Base-by-base conservation (phyloP, 1,140 invertebrate genomes). In the Alviniconcha marisindica region DNA sequence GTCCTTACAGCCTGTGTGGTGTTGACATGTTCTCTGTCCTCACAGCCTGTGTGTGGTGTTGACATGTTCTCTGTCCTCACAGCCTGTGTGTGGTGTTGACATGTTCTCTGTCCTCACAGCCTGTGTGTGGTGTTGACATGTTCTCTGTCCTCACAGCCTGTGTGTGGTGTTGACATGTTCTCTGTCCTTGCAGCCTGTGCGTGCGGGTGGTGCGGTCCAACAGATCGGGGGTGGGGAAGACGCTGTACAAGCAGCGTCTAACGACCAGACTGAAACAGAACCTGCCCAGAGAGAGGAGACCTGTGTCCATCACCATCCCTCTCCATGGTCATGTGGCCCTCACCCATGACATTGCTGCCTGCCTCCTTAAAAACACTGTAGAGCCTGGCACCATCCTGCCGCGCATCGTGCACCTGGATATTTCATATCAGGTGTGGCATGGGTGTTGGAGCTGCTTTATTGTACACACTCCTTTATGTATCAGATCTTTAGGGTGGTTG, bases 221-320 rank as follows among this genome's bases (percentile, higher is more conserved):
- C 71, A 83, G 89, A 63, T 90, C 91, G 42, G 91, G 91, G 56
- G 89, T 90, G 44, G 91, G 91, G 14, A 92, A 92, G 83, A 88
- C 88, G 31, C 83, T 92, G 44, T 87, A 87, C 71, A 87, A 88
- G 40, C 84, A 86, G 48, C 86, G 90, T 54, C 74, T 83, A 44
- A 85, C 84, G 15, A 83, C 85, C 81, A 51, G 87, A 56, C 63
- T 89, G 28, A 36, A 3, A 77, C n/a, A 80, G 76, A 21, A 71
- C 33, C 33, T 82, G 24, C 51, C 21, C 2, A 54, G 76, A n/a
- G 77, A 84, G 40, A 40, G n/a, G 38, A n/a, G 15, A 18, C 33
- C 51, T 28, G 31, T 83, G 38, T 83, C 81, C 44, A 73, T 83
- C 66, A 56, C 86, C 18, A 89, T 91, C n/a, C 88, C 88, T 5